These are phyloP conservation scores for Brevimyrus niger DNA, from an alignment of 2,113 vertebrate species.

Conservation along the genomic window DNA sequence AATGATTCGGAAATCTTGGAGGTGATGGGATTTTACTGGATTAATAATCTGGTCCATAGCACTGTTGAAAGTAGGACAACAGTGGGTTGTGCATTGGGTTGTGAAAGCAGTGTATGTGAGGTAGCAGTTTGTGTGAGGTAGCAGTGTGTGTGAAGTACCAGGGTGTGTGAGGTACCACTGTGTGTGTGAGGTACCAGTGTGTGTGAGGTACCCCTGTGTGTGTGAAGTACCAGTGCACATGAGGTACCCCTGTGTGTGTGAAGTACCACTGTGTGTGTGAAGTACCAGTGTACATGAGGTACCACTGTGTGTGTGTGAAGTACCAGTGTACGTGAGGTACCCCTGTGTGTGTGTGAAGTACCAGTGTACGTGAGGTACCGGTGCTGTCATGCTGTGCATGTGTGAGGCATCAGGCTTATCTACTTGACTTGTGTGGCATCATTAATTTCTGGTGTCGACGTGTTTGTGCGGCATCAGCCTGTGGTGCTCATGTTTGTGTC, in stretches of 20 bases:
- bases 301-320: no score
- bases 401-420: not conserved
- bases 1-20: not conserved
- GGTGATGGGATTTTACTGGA: not conserved
- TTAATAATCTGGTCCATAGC: not conserved
- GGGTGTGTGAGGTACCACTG: not conserved
- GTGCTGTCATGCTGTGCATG: not conserved
- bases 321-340: no score
- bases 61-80: not conserved
- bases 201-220: no score
- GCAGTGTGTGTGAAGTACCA: no score
- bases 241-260: no score
- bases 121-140: not conserved
- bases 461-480: not conserved
- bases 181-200: no score
- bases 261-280: no score
- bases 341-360: no score
- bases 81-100: not conserved
- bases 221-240: no score
- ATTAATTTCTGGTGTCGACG: not conserved
- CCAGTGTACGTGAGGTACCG: not conserved
- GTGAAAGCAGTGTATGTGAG: not conserved
- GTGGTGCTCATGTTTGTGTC: not conserved
- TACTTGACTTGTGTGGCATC: not conserved
- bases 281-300: no score